Evolutionary conservation across 2,888 invertebrate genomes (phyloP), one percentile per base, ranked within the genome.

Genomic region (Calliopum simillimum): DNA sequence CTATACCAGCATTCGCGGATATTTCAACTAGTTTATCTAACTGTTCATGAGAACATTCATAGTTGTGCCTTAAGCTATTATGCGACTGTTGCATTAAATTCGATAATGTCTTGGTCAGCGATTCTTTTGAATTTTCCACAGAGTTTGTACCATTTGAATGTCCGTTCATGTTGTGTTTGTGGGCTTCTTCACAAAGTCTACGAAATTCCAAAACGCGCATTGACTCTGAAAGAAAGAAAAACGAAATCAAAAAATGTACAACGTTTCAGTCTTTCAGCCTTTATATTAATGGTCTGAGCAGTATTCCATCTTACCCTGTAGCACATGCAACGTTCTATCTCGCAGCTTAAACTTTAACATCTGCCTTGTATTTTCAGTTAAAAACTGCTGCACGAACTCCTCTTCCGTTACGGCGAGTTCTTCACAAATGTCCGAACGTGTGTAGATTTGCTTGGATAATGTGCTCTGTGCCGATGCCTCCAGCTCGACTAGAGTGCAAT

Each of bases 21-120:
- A 93, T 86, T 43, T 91, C 88, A 21, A 97, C 95, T 23, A 99
- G 88, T 69, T 88, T 87, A 85, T 99, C 97, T 76, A 99, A 88
- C 79, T 93, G 91, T 1, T 91, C 89, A 87, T 97, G 96, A 69
- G 98, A 98, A 86, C 99, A 99, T 84, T 99, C 95, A 85, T 97
- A 99, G 4, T 94, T 87, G 72, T 91, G 90, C 70, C 91, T 89
- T 65, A 98, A 89, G 81, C 98, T 98, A 47, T 88, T 87, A 82
- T 99, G 99, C 79, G 98, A 98, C 68, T 91, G 90, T 59, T 90
- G 90, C 96, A 99, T 98, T 63, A 99, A 88, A 72, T 88, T 84
- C 1, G 98, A 98, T 61, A 98, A 87, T 56, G 87, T 85, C 11
- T 5, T 13, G 82, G 82, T 25, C 79, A 79, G 76, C 77, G 51